A percentile compares a stretch with the other conserved stretches of the same genome.
phyloP scores from a whole-genome alignment of 2,888 invertebrate species.

The Amitus sp. region DNA sequence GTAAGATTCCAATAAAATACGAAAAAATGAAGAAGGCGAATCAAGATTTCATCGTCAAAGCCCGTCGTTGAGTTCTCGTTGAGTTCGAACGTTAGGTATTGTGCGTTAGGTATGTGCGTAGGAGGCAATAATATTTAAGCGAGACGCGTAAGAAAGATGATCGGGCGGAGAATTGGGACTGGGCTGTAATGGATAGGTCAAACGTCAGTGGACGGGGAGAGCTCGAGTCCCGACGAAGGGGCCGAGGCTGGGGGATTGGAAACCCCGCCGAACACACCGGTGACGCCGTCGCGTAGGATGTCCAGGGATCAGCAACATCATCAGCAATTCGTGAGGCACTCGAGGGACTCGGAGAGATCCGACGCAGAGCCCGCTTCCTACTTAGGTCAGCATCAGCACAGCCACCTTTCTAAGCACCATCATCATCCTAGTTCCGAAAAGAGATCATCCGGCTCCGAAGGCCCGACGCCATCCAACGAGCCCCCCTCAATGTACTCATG shows the following conservation, averaged over 20 bases:
- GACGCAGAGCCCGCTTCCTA: no score
- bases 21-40: no score
- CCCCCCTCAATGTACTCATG: constrained; percentile 60
- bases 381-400: constrained; percentile 62
- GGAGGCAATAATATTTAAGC: constrained; percentile 60
- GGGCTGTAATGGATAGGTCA: constrained; percentile 65
- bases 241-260: constrained; percentile 57
- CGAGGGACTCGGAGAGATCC: constrained; percentile 57
- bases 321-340: constrained; percentile 46
- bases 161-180: constrained; percentile 61
- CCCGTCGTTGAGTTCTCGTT: no score
- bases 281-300: constrained; percentile 62
- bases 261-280: constrained; percentile 64
- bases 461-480: constrained; percentile 48
- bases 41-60: background rate
- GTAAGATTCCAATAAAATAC: no score
- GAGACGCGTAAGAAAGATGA: constrained; percentile 50
- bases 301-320: constrained; percentile 43
- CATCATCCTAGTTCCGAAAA: constrained; percentile 56
- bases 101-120: constrained; percentile 64
- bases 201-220: constrained; percentile 63
- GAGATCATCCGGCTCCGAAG: constrained; percentile 54
- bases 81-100: constrained; percentile 61
- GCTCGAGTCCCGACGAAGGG: constrained; percentile 53
- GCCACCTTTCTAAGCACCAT: constrained; percentile 60